These are phyloP conservation scores for Solenodon paradoxus DNA, from an alignment of 2,113 vertebrate species.

Conservation along the genomic window DNA sequence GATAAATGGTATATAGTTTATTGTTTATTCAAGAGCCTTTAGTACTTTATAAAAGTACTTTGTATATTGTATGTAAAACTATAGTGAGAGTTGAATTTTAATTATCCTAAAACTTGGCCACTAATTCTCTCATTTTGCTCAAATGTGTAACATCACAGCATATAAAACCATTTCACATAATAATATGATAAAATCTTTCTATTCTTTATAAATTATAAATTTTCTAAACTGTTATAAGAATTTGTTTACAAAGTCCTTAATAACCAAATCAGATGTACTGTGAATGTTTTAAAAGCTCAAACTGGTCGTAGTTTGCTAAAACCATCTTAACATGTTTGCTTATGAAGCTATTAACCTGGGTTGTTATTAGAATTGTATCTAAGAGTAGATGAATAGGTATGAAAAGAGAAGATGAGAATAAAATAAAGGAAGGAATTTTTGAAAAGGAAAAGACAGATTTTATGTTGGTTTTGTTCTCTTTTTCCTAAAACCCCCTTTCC, in stretches of 20 bases:
- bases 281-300: background rate
- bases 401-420: background rate
- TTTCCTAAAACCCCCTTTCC: background rate
- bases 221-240: background rate
- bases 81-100: background rate
- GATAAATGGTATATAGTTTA: background rate
- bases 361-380: background rate
- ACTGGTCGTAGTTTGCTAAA: background rate
- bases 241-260: background rate
- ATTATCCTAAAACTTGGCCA: slow-evolving; percentile 2
- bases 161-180: background rate
- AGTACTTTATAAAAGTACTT: background rate
- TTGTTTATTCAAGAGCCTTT: background rate
- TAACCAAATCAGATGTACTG: background rate
- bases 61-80: too few species aligned
- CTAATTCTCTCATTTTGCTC: background rate
- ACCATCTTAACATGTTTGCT: background rate
- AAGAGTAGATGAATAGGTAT: background rate
- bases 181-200: background rate
- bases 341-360: background rate
- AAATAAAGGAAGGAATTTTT: background rate
- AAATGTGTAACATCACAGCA: background rate
- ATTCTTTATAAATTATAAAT: background rate
- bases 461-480: background rate
- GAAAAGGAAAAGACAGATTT: background rate